Base-by-base conservation (phyloP, 2,888 invertebrate genomes). In the Macrosiphum euphorbiae region DNA sequence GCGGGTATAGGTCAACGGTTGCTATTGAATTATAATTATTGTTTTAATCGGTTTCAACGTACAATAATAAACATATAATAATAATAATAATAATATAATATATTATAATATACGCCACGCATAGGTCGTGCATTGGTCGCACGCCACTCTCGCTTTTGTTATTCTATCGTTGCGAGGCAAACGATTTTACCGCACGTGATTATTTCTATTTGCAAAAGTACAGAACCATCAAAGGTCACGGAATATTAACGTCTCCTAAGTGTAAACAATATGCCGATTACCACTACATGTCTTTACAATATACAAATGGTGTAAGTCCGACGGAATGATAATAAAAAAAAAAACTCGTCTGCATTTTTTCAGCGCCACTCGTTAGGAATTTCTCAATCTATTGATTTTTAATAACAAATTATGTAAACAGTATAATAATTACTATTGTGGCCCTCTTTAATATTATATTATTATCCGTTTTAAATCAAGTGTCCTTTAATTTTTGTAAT, bases 1-100 rank as follows among this genome's bases (percentile, higher is more conserved):
- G 85, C 93, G 93, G 85, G 85, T 93, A 93, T 93, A 86, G 93
- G 93, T 93, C 93, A 93, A 85, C 50, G 50, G 28, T 47, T 50
- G 50, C 52, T 67, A 52, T 92, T 67, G 87, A 88, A 92, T 92
- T 41, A 67, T 92, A 67, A 88, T 91, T 52, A 88, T 78, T 41
- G 67, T 52, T 87, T 67, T 92, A 88, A 67, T 87, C 67, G 92
- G 52, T 88, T 88, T 67, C 50, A 7, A 50, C n/a, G 86, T 58
- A 58, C 28, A n/a, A 13, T 55, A 78, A 35, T 35, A 78, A 35
- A 35, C 78, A 41, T 20, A 8, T 35, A 55, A 20, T 55, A 55
- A 55, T 55, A 55, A 55, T 55, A n/a, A 5, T 67, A 52, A 16
- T 52, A n/a, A 1, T 67, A 13, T 50, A 50, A 11, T 50, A 7